These are phyloP conservation scores for Sphenopsis melanotis DNA, from an alignment of 2,797 vertebrate genomes.

Conservation along the genomic window DNA sequence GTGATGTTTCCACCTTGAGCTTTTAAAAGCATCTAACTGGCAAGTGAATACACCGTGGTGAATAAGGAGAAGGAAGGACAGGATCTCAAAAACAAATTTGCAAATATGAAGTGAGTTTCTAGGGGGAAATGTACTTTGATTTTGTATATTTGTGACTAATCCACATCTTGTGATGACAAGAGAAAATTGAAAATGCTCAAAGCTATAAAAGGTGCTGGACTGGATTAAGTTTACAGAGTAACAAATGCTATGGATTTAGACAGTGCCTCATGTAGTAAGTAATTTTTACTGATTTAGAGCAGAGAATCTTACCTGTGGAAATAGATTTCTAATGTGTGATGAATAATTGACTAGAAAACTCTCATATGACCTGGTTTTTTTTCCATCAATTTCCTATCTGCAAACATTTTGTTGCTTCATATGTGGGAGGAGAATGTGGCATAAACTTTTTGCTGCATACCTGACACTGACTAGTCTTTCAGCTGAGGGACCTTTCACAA, in stretches of 20 bases:
- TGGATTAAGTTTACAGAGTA: not conserved
- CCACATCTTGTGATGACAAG: not conserved
- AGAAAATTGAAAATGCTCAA: not conserved
- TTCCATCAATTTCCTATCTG: not conserved
- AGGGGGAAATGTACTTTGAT: not conserved
- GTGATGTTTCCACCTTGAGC: not conserved
- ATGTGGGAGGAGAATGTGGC: not conserved
- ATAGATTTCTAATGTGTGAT: not conserved
- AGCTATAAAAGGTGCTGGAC: not conserved
- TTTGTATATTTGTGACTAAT: not conserved
- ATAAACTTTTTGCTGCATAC: not conserved
- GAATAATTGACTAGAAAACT: not conserved
- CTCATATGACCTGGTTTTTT: not conserved
- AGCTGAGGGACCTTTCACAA: not conserved
- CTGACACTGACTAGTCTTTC: not conserved
- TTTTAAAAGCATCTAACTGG: accelerated
- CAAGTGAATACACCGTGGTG: not conserved
- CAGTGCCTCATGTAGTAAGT: not conserved
- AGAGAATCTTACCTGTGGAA: not conserved
- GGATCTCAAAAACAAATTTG: not conserved
- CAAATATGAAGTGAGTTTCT: not conserved
- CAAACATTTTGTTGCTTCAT: not conserved
- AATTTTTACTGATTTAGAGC: not conserved
- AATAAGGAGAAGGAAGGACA: not conserved
- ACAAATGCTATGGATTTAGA: not conserved